phyloP scores from a whole-genome alignment of 2,888 invertebrate species.

The Actias luna region DNA sequence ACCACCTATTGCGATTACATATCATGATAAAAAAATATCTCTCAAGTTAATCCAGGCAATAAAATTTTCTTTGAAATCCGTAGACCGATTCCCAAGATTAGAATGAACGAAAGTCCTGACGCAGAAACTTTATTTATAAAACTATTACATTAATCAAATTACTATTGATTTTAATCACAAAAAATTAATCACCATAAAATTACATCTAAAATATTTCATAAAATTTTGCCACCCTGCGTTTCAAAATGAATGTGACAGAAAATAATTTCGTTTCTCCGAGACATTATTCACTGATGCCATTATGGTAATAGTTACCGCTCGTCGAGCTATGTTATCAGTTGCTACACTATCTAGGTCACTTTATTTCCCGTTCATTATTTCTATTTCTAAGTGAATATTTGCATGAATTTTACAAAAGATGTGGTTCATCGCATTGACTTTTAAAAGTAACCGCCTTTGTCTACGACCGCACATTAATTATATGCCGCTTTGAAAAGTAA shows the following conservation, averaged over 20 bases:
- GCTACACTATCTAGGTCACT: constrained; percentile 49
- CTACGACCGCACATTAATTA: constrained; percentile 55
- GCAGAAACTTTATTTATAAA: too few species aligned
- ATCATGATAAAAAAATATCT: too few species aligned
- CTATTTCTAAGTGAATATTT: constrained; percentile 73
- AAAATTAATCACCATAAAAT: too few species aligned
- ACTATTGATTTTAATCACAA: too few species aligned
- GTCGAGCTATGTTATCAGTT: constrained; percentile 32
- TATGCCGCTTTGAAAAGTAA: constrained; percentile 47
- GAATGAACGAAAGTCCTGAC: too few species aligned
- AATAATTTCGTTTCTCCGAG: constrained; percentile 17
- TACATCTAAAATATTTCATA: not conserved
- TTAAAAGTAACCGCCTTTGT: constrained; percentile 60
- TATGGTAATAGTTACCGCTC: constrained; percentile 23
- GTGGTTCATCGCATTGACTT: constrained; percentile 49
- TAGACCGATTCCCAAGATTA: too few species aligned
- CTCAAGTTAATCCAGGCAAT: too few species aligned
- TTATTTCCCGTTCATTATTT: constrained; percentile 46
- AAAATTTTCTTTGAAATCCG: too few species aligned
- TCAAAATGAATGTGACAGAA: constrained; percentile 11
- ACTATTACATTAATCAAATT: too few species aligned
- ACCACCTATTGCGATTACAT: too few species aligned
- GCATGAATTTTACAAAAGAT: constrained; percentile 62
- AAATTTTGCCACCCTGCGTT: not conserved
- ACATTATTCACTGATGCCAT: constrained; percentile 20